These are phyloP conservation scores for Mimas tiliae DNA, from an alignment of 2,888 invertebrate species.

Conservation along the genomic window DNA sequence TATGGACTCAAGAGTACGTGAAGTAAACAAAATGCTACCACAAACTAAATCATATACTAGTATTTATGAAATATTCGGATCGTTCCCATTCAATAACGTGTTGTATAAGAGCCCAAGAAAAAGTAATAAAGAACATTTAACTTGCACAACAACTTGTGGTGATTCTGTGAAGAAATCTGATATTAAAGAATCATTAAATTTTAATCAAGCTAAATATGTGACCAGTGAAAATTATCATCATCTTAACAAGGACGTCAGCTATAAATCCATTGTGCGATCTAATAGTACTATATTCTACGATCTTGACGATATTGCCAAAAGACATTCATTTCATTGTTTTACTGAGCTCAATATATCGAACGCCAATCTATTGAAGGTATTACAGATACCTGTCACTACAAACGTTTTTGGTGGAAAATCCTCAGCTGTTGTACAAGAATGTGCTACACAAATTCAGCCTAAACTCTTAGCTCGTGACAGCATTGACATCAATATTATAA, in stretches of 20 bases:
- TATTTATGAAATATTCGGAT: slow-evolving; percentile 56
- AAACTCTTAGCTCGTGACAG: slow-evolving; percentile 51
- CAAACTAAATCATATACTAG: slow-evolving; percentile 58
- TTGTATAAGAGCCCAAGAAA: slow-evolving; percentile 38
- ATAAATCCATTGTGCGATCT: slow-evolving; percentile 53
- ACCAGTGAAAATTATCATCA: slow-evolving; percentile 62
- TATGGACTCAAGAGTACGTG: background rate
- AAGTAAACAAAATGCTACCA: slow-evolving; percentile 18
- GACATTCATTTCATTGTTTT: slow-evolving; percentile 64
- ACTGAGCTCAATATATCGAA: slow-evolving; percentile 51
- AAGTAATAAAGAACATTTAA: slow-evolving; percentile 32
- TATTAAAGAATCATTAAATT: slow-evolving; percentile 30
- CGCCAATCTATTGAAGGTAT: slow-evolving; percentile 48
- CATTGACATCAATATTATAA: slow-evolving; percentile 48
- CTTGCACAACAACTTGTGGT: slow-evolving; percentile 36
- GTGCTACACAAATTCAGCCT: slow-evolving; percentile 60
- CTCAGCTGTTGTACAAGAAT: slow-evolving; percentile 64
- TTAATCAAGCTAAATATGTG: slow-evolving; percentile 45
- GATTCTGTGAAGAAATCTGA: slow-evolving; percentile 37
- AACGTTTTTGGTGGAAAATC: slow-evolving; percentile 51
- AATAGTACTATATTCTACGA: slow-evolving; percentile 74
- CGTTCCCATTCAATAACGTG: slow-evolving; percentile 43
- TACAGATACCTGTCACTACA: slow-evolving; percentile 39
- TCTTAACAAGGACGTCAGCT: slow-evolving; percentile 52
- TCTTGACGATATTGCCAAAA: slow-evolving; percentile 67